These are phyloP conservation scores for Apodemia hepburni DNA, from an alignment of 2,888 invertebrate species.

Conservation along the genomic window DNA sequence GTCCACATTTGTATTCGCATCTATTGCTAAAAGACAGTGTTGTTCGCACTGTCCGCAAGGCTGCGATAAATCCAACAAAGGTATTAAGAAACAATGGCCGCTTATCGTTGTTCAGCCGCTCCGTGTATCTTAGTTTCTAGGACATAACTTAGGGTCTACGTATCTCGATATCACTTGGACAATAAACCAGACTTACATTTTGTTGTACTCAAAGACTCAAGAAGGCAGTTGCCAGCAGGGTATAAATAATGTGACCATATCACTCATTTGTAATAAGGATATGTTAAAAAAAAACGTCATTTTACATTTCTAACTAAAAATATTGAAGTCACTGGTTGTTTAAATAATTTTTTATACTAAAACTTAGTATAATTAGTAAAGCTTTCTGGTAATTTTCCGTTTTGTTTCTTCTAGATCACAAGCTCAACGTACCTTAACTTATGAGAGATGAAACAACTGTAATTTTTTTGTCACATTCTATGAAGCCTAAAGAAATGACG, in stretches of 20 bases:
- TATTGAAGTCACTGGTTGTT: too few relatives aligned
- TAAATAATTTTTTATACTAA: too few relatives aligned
- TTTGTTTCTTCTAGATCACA: too few relatives aligned
- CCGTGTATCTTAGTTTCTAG: conserved; percentile 28
- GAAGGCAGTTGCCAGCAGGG: neutral
- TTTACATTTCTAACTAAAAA: too few relatives aligned
- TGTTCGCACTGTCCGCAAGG: conserved; percentile 23
- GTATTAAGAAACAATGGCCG: conserved; percentile 24
- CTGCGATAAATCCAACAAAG: conserved; percentile 29
- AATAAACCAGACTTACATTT: neutral
- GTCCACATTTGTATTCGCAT: neutral
- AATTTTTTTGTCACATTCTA: too few relatives aligned
- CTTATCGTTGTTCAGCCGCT: conserved; percentile 29
- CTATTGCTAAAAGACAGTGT: conserved; percentile 18
- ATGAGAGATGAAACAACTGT: too few relatives aligned
- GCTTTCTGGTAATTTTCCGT: too few relatives aligned
- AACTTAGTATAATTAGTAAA: too few relatives aligned
- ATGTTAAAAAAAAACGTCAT: too few relatives aligned
- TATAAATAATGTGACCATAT: neutral
- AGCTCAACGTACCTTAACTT: too few relatives aligned
- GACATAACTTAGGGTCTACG: conserved; percentile 25
- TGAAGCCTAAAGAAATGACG: too few relatives aligned
- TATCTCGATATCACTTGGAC: conserved; percentile 8
- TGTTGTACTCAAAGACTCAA: neutral
- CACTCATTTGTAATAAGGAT: neutral